Base-by-base conservation (phyloP, 2,888 invertebrate genomes). In the Drosophila meridionalis region DNA sequence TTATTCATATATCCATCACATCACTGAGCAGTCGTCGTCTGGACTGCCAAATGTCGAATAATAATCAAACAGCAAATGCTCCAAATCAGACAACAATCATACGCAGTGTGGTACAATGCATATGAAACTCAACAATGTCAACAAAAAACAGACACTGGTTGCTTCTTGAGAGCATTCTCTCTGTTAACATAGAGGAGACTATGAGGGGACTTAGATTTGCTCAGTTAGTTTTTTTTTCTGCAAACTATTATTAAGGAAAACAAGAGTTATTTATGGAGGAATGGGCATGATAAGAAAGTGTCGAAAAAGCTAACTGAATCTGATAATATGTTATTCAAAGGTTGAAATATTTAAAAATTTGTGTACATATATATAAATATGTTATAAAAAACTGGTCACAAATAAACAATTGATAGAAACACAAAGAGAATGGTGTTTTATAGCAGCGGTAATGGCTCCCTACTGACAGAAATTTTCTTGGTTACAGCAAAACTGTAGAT, bases 81-180 rank as follows among this genome's bases (percentile, higher is more conserved):
- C 38, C 34, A 52, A 43, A 9, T 53, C 63, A 42, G 57, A 30
- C 70, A 52, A 67, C 75, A 85, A 78, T 89, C 88, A 85, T 78
- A 78, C 88, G 89, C 74, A 67, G 72, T 61, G 80, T 87, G 65
- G 70, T 68, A 55, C 57, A n/a, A n/a, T n/a, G n/a, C n/a, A 20
- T 43, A 34, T 36, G 14, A 38, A 36, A 43, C 30, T 42, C 12
- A 32, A 63, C 28, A 69, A 12, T 9, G 28, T 32, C 30, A 62
- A 42, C n/a, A 45, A 50, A 28, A 32, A 47, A 8, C n/a, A 32
- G 45, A 30, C 48, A 38, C 28, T 30, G 36, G 38, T 59, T 38
- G 38, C 28, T 11, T 20, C 11, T 34, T 6, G 20, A 30, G 14
- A 34, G 50, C 9, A n/a, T 6, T 6, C 20, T 34, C 11, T 36